Conservation (phyloP, 2,888 invertebrate genomes). For the Podabrus alpinus region DNA sequence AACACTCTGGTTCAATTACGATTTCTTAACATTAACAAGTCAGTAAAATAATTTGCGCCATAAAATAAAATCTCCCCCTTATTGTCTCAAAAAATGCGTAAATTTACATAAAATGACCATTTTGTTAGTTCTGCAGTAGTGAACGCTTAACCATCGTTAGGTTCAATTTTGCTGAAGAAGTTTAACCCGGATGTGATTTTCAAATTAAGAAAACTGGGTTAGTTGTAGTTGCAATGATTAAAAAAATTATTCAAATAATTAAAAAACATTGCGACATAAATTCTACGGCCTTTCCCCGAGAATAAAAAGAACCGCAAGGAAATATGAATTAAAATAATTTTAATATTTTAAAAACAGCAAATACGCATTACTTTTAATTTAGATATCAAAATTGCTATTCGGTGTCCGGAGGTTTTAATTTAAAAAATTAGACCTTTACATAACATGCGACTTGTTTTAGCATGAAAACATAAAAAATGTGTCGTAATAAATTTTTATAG, state of each 20-base stretch:
- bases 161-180: neutral
- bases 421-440: neutral
- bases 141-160: neutral
- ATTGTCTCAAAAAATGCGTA: neutral
- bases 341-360: neutral
- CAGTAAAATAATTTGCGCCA: neutral
- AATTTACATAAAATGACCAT: neutral
- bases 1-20: neutral
- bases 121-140: neutral
- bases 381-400: neutral
- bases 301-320: neutral
- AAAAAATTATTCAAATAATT: neutral
- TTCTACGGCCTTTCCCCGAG: neutral
- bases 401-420: neutral
- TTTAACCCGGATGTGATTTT: neutral
- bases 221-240: neutral
- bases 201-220: neutral
- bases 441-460: neutral
- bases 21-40: neutral
- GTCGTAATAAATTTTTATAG: neutral
- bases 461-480: neutral
- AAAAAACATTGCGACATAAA: neutral
- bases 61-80: neutral
- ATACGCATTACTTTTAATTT: neutral
- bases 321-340: neutral